Base-by-base conservation (phyloP, 2,888 invertebrate species). In the Drosophila kuntzei region DNA sequence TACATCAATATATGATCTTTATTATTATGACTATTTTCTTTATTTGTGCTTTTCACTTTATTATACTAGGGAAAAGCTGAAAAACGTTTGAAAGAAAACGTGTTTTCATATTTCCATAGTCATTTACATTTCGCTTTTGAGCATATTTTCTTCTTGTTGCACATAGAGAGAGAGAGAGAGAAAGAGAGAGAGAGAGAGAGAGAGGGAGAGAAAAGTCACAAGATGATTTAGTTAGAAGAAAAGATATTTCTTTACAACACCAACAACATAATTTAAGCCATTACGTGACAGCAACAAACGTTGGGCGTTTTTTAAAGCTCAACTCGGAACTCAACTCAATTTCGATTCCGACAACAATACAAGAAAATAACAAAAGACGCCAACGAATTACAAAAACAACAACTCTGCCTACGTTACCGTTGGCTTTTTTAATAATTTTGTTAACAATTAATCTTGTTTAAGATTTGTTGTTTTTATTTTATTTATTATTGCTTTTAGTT, bases 71-170 rank as follows among this genome's bases (percentile, higher is more conserved):
- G 43, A 39, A 46, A 47, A 34, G 39, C 51, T 37, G 39, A 41
- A 44, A 51, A 20, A 16, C 9, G 14, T n/a, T 25, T 55, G 44
- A 63, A 70, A 54, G 71, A 66, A 88, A 84, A 84, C 84, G 66
- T 69, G 84, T 88, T 84, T 84, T 71, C 87, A 79, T 81, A 83
- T 83, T 79, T 79, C 71, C 83, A 84, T 88, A 77, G 66, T 69
- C 74, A 76, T 74, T 79, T 71, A 76, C 74, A 87, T 71, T 72
- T 87, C 32, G 65, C 55, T 61, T 65, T 71, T 70, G 51, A 54
- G 47, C 41, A 51, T 46, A 22, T 37, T 57, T 41, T 47, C 41
- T 41, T 50, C 41, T 50, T 50, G 25, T 18, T 51, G 54, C 25
- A 47, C 27, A 43, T 25, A 51, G 34, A 16, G 20, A 20, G n/a